Base-by-base conservation (phyloP, 2,888 invertebrate species). In the Catotricha subobsoleta region DNA sequence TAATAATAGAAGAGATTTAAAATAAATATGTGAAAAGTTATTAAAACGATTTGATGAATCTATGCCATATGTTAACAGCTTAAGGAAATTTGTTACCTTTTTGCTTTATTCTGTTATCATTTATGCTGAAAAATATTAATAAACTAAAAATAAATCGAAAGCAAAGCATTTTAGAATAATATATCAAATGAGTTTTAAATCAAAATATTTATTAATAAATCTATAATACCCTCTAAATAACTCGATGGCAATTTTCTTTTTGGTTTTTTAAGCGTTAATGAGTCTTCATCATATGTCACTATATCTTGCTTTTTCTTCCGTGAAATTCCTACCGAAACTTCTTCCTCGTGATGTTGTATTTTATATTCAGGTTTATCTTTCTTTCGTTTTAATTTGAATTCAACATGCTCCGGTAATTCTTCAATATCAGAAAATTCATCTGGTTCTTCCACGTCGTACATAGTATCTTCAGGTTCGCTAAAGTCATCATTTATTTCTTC, bases 221-320 rank as follows among this genome's bases (percentile, higher is more conserved):
- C n/a, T n/a, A n/a, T n/a, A 62, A 57, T 67, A 71, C 78, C 79
- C 69, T 77, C 74, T 47, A 75, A 71, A 54, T 73, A 74, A 33
- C 77, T 67, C 39, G 68, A 68, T 44, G 76, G 70, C 48, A 74
- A 71, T 60, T 76, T 80, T 48, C 70, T 67, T 50, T 76, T 77
- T 50, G 81, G 67, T 55, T 75, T 80, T 55, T 75, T 79, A 40
- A 86, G 61, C 43, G 75, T 78, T 18, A 82, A 60, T 10, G 74
- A 71, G 51, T 74, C 75, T 56, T 76, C 77, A 54, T 72, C 73
- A 49, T 65, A 71, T 7, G 64, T 57, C 5, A 63, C 52, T 44
- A 70, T 16, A n/a, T 66, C 46, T 60, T 55, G 38, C 51, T 50
- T 40, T 62, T 57, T 20, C 66, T 66, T 12, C 67, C 69, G 71